Conservation (phyloP, 2,797 vertebrate species). For the Falco novaeseelandiae region DNA sequence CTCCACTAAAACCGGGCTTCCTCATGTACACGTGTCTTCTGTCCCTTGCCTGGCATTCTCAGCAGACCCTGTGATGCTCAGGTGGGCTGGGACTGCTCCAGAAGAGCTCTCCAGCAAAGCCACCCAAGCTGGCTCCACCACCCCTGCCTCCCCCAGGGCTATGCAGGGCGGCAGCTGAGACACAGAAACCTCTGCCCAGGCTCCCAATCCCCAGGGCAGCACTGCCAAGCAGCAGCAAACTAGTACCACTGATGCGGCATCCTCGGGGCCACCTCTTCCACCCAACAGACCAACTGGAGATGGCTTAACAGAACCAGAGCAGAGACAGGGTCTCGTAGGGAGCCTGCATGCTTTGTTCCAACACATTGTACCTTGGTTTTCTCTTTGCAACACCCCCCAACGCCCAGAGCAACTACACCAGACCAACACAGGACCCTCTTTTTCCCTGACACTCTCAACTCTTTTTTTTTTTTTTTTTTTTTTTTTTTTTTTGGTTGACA, state of each 20-base stretch:
- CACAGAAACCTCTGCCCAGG: not conserved
- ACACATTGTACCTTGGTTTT: not conserved
- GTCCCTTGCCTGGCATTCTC: not conserved
- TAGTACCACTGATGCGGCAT: not conserved
- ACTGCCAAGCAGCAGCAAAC: not conserved
- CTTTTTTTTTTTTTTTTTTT: too few species aligned
- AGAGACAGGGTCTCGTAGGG: accelerated
- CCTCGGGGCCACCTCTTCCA: not conserved
- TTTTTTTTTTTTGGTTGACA: not conserved
- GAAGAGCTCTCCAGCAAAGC: not conserved
- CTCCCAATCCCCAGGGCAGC: not conserved
- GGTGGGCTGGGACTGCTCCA: not conserved
- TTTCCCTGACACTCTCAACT: not conserved
- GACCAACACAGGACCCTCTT: not conserved
- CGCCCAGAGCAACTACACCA: not conserved
- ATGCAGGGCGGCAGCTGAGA: not conserved
- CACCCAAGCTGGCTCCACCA: not conserved
- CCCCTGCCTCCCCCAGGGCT: not conserved
- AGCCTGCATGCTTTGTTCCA: not conserved
- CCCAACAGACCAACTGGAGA: not conserved
- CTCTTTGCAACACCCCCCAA: not conserved
- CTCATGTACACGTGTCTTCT: accelerated
- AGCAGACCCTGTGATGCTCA: not conserved
- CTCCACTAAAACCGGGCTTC: not conserved
- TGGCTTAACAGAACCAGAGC: not conserved